Base-by-base conservation (phyloP, 2,888 invertebrate genomes). In the Dolichomitus sp. region DNA sequence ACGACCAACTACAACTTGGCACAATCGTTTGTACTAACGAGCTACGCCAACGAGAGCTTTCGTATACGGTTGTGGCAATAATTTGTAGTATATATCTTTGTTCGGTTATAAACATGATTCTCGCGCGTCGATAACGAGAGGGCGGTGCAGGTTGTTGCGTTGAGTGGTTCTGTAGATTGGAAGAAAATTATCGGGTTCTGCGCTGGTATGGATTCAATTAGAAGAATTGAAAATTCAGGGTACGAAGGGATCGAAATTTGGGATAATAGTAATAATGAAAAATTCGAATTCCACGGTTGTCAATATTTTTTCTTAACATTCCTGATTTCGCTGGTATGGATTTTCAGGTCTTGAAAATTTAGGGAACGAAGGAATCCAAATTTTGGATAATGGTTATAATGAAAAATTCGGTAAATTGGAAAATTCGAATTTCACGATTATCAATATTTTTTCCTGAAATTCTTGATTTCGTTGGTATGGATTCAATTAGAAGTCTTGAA, bases 11-110 rank as follows among this genome's bases (percentile, higher is more conserved):
- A 59, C 57, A 59, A 17, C 57, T 59, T 59, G 7, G 33, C 33
- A 9, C 33, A 59, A 33, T 33, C 57, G 57, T 59, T 59, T 33
- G 57, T 33, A 9, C 57, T 59, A 59, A 59, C 57, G 57, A 59
- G 57, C 57, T 59, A 17, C 57, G 33, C 33, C 6, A 57, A 57
- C 27, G 30, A 30, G 6, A 9, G n/a, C 1, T 30, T 33, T 59
- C 57, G 33, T n/a, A 30, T 9, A 59, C 19, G 12, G 33, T 33
- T 33, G 57, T n/a, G n/a, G n/a, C 57, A 14, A 59, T 59, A 33
- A 59, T 59, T 33, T 59, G 33, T 9, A 33, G 33, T n/a, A 7
- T 54, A 54, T 17, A 59, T 33, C 57, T 33, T 59, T 59, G 57
- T 33, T 33, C 7, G 2, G 57, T 30, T 33, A 30, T 59, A 33